Conservation (phyloP, 2,888 invertebrate genomes). For the Gnatocerus cornutus region DNA sequence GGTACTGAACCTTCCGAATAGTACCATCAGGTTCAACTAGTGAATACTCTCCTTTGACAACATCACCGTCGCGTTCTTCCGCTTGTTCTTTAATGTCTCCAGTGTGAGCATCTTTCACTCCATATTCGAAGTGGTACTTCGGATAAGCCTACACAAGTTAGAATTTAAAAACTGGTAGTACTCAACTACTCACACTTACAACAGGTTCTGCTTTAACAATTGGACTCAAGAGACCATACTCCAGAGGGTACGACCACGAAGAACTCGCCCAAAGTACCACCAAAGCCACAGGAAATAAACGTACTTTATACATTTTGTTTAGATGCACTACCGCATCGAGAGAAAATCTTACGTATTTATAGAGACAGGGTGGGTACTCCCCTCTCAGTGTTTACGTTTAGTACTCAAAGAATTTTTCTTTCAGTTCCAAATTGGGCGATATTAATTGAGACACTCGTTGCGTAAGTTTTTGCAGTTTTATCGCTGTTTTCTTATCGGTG, state of each 20-base stretch:
- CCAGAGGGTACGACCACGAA: conserved; percentile 46
- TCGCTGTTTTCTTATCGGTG: conserved; percentile 10
- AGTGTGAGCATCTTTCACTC: conserved; percentile 81
- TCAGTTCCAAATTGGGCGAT: neutral
- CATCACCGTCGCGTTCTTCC: conserved; percentile 81
- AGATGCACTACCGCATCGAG: conserved; percentile 16
- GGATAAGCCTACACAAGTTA: conserved; percentile 74
- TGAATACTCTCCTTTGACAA: conserved; percentile 82
- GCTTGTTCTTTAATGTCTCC: conserved; percentile 83
- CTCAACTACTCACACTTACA: conserved; percentile 48
- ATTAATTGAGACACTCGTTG: neutral
- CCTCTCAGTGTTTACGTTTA: conserved; percentile 6
- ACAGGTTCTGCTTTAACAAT: conserved; percentile 54
- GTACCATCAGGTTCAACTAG: conserved; percentile 79
- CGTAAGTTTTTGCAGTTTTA: conserved; percentile 6
- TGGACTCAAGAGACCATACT: conserved; percentile 50
- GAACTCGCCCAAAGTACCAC: conserved; percentile 1
- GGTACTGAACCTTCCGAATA: conserved; percentile 78
- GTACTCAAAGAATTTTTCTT: neutral
- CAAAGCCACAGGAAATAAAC: neutral
- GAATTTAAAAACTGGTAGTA: neutral
- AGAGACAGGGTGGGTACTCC: conserved; percentile 7
- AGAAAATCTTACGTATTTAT: conserved; percentile 24
- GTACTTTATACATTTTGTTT: conserved; percentile 10
- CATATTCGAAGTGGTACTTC: conserved; percentile 81